These are phyloP conservation scores for Sminthurinus aureus DNA, from an alignment of 2,888 invertebrate genomes.

Conservation along the genomic window DNA sequence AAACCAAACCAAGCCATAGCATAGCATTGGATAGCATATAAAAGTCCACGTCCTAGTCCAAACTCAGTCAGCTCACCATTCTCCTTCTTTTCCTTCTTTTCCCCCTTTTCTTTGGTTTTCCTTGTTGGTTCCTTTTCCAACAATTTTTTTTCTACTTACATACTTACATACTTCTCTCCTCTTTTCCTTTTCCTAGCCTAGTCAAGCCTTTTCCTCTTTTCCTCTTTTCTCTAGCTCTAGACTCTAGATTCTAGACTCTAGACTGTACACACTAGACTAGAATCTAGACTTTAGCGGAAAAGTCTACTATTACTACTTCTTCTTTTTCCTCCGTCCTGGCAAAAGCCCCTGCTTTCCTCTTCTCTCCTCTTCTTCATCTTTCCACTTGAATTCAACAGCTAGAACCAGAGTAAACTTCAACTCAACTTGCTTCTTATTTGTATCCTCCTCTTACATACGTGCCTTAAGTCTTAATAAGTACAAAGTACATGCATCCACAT, in stretches of 20 bases:
- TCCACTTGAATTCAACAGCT: constrained; percentile 15
- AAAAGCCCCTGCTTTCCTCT: constrained; percentile 6
- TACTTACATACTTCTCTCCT: background rate
- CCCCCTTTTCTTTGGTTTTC: background rate
- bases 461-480: background rate
- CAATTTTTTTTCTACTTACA: background rate
- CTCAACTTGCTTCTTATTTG: no score
- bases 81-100: background rate
- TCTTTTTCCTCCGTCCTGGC: background rate
- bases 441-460: no score
- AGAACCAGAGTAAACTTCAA: background rate
- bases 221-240: no score
- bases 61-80: background rate
- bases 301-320: background rate
- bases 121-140: background rate
- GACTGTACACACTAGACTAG: no score
- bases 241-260: no score
- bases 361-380: background rate
- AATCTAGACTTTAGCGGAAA: background rate
- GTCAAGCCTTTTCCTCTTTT: background rate
- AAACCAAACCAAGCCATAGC: no score
- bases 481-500: background rate
- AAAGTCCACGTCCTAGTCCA: background rate
- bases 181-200: background rate
- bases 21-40: background rate